Evolutionary conservation across 2,888 invertebrate species (phyloP).

Genomic region (Athripsodes cinereus): DNA sequence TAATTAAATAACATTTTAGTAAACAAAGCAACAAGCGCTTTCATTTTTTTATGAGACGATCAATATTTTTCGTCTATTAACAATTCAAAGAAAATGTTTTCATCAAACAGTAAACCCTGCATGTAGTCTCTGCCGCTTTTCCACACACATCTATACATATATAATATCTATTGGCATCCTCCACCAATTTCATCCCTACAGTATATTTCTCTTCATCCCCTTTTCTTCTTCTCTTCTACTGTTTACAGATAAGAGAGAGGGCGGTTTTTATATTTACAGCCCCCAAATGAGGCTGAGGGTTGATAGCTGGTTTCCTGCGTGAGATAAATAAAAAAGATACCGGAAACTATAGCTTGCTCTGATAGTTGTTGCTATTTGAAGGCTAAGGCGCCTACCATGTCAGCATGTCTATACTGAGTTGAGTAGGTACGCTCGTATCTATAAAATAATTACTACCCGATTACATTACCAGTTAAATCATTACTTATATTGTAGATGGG

Average conservation of each 20-base stretch:
- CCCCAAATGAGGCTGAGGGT: conserved; percentile 9
- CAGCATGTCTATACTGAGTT: no score
- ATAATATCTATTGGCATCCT: not conserved
- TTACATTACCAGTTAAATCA: no score
- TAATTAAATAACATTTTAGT: no score
- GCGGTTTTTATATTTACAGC: conserved; percentile 12
- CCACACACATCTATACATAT: not conserved
- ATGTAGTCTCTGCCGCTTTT: not conserved
- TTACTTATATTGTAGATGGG: no score
- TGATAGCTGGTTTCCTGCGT: conserved; percentile 7
- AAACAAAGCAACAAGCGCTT: no score
- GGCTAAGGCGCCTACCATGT: not conserved
- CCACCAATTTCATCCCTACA: not conserved
- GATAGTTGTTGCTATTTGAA: not conserved
- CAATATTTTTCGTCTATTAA: no score
- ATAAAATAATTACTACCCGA: no score
- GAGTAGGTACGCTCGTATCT: no score
- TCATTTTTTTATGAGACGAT: no score
- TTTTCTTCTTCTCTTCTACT: not conserved
- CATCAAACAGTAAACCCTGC: no score
- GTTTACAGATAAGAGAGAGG: conserved; percentile 6
- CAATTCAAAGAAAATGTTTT: no score
- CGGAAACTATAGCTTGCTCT: not conserved
- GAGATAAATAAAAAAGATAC: not conserved
- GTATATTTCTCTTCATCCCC: not conserved